Evolutionary conservation across 2,113 vertebrate genomes (phyloP).

Genomic region (Fregata magnificens): DNA sequence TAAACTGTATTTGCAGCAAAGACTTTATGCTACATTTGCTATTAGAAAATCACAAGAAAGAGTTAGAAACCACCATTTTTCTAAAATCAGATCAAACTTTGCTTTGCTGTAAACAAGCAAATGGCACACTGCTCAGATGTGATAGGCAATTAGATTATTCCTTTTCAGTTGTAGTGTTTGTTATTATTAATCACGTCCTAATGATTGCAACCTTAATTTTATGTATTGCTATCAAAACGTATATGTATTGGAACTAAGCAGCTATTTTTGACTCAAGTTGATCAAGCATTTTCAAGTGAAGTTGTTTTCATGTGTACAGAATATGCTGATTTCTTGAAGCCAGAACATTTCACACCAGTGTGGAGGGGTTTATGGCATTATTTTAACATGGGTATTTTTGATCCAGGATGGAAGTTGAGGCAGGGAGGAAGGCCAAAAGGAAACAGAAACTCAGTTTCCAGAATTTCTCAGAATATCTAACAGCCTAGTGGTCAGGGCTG

Average conservation of each 20-base stretch:
- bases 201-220: neutral
- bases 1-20: neutral
- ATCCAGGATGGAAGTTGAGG: neutral
- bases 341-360: neutral
- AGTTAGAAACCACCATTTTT: neutral
- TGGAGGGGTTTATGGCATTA: neutral
- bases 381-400: neutral
- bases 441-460: neutral
- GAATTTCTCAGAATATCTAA: neutral
- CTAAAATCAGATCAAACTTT: neutral
- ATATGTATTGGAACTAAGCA: neutral
- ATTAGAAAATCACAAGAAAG: neutral
- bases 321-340: neutral
- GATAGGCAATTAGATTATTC: neutral
- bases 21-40: neutral
- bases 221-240: neutral
- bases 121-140: neutral
- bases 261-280: neutral
- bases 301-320: neutral
- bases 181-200: neutral
- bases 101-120: neutral
- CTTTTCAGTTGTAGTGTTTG: neutral
- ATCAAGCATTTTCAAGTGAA: neutral
- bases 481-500: neutral
- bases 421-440: neutral